phyloP scores from a whole-genome alignment of 2,113 vertebrate genomes.

The Microcebus ravelobensis region DNA sequence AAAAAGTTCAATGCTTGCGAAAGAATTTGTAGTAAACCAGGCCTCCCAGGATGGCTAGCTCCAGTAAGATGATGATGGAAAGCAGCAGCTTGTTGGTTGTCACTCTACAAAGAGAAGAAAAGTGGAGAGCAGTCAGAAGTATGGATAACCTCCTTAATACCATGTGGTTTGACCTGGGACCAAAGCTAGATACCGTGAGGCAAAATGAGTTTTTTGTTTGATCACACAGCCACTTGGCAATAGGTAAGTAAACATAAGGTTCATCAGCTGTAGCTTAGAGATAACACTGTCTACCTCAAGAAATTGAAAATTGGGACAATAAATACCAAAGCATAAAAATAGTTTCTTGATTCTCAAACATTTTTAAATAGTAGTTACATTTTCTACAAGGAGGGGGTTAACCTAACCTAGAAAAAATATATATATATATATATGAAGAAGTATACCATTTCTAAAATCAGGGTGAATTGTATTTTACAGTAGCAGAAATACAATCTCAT shows the following conservation, averaged over 20 bases:
- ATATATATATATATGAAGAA: not conserved
- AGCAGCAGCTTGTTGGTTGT: constrained; percentile 96
- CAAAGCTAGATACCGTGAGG: not conserved
- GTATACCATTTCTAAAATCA: not conserved
- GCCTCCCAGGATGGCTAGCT: constrained; percentile 93
- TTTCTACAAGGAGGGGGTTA: not conserved
- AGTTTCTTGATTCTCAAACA: not conserved
- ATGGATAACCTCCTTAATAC: not conserved
- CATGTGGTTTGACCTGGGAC: not conserved
- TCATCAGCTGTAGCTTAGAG: not conserved
- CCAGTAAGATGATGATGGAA: constrained; percentile 93
- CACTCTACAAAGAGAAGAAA: constrained; percentile 85
- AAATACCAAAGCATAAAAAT: constrained; percentile 28
- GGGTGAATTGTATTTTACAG: not conserved
- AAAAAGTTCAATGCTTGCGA: constrained; percentile 77
- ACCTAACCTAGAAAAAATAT: not conserved
- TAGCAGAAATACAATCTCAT: not conserved
- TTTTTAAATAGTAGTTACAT: not conserved
- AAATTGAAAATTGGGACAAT: not conserved
- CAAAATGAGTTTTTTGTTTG: not conserved
- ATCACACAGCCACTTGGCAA: not conserved
- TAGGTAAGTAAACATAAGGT: not conserved
- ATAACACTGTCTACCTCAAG: constrained; percentile 19
- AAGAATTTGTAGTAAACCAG: constrained; percentile 97
- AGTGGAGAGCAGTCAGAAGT: constrained; percentile 22